phyloP scores from a whole-genome alignment of 2,797 vertebrate genomes.

The Myotis daubentonii region DNA sequence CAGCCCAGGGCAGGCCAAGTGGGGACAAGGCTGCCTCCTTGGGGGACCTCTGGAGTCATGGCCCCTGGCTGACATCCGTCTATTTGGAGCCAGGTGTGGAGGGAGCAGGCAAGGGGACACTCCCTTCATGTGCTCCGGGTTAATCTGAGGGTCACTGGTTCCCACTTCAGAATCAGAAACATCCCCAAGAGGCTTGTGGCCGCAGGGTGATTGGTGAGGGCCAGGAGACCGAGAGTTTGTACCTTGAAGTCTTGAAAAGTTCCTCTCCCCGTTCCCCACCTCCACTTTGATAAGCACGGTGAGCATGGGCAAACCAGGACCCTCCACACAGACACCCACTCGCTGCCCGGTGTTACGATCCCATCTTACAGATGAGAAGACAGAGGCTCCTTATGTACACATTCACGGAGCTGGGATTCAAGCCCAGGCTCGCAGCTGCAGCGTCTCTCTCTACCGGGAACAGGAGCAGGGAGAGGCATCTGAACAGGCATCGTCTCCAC shows the following conservation, averaged over 20 bases:
- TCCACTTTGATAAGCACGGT: fast-evolving
- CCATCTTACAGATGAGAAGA: neutral
- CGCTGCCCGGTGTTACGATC: fast-evolving
- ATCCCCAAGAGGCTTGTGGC: neutral
- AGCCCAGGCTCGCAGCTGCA: neutral
- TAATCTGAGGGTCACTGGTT: neutral
- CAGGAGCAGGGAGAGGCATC: fast-evolving
- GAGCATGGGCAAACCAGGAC: neutral
- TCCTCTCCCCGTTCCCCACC: fast-evolving
- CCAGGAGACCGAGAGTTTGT: neutral
- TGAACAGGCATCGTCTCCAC: neutral
- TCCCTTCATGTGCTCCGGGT: fast-evolving
- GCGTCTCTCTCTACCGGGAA: fast-evolving
- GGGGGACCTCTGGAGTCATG: fast-evolving
- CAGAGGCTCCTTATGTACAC: neutral
- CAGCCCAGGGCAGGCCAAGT: neutral
- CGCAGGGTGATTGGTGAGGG: too few species aligned
- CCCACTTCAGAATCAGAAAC: neutral
- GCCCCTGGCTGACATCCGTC: fast-evolving
- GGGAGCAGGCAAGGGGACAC: fast-evolving
- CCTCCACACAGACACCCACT: fast-evolving
- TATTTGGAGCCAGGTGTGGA: fast-evolving
- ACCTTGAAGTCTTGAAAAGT: neutral
- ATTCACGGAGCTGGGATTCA: neutral
- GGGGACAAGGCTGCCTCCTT: fast-evolving